Conservation (phyloP, 2,113 vertebrate species). For the Scatophagus argus region DNA sequence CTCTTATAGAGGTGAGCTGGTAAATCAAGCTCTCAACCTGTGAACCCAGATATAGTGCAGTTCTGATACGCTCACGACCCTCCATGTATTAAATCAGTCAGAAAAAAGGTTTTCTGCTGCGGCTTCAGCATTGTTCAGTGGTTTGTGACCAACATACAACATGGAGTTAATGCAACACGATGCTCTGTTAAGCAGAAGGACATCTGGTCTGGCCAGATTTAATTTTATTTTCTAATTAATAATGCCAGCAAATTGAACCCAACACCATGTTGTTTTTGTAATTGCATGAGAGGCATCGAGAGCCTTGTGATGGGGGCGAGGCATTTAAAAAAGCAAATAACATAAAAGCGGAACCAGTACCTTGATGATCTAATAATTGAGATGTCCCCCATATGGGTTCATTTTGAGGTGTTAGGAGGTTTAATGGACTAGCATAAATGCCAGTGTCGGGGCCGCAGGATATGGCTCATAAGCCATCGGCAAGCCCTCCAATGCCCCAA, state of each 20-base stretch:
- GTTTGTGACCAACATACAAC: conserved; percentile 42
- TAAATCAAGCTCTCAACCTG: conserved; percentile 47
- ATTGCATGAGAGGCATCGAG: conserved; percentile 16
- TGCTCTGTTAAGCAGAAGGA: conserved; percentile 38
- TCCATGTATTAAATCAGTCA: conserved; percentile 48
- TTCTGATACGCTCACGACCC: conserved; percentile 48
- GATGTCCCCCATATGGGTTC: conserved; percentile 41
- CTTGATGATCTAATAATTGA: conserved; percentile 57
- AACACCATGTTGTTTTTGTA: conserved; percentile 16
- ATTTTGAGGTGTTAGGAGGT: conserved; percentile 44
- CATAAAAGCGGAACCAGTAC: conserved; percentile 22
- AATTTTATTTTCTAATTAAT: conserved; percentile 48
- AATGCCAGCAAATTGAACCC: conserved; percentile 26
- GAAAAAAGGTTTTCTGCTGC: conserved; percentile 21
- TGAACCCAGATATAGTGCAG: conserved; percentile 30
- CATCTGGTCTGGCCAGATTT: conserved; percentile 34
- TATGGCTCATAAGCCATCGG: conserved; percentile 64
- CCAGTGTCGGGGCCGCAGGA: conserved; percentile 36
- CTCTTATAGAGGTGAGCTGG: conserved; percentile 57
- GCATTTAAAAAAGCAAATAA: conserved; percentile 48
- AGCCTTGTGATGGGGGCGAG: background rate
- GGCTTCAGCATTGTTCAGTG: conserved; percentile 33
- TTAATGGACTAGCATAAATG: conserved; percentile 65
- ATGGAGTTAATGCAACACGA: conserved; percentile 30
- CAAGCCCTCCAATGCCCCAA: conserved; percentile 49